Conservation (phyloP, 92 coral and sea anemone species). For the Porites divaricata region DNA sequence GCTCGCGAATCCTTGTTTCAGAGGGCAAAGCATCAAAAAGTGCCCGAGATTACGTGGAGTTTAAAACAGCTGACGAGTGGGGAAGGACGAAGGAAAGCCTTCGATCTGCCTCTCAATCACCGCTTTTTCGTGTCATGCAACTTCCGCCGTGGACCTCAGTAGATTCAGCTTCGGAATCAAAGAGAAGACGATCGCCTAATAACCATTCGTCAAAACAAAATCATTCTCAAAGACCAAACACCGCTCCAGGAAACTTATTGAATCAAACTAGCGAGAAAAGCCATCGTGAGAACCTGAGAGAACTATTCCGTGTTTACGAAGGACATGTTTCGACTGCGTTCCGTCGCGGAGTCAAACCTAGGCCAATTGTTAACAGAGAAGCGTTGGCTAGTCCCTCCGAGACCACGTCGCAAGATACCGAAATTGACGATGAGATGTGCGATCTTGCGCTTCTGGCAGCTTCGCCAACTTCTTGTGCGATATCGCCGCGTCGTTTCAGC, state of each 20-base stretch:
- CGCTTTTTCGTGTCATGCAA: conserved; percentile 68
- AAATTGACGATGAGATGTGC: conserved; percentile 56
- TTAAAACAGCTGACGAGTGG: conserved; percentile 86
- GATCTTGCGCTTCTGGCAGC: conserved; percentile 13
- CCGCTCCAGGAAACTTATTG: conserved; percentile 65
- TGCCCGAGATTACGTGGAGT: conserved; percentile 66
- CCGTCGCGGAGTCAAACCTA: conserved; percentile 75
- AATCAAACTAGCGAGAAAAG: conserved; percentile 28
- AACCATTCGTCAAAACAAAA: conserved; percentile 23
- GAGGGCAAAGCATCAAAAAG: conserved; percentile 87
- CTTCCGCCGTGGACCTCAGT: conserved; percentile 36
- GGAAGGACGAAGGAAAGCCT: conserved; percentile 71
- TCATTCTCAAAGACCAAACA: conserved; percentile 47
- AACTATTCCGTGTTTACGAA: conserved; percentile 70
- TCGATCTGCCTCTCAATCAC: conserved; percentile 71
- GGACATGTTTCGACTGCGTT: conserved; percentile 69
- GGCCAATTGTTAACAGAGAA: conserved; percentile 50
- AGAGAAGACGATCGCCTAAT: conserved; percentile 7
- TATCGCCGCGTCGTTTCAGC: conserved; percentile 65
- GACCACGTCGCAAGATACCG: conserved; percentile 38
- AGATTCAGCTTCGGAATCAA: conserved; percentile 3
- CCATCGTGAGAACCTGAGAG: conserved; percentile 65
- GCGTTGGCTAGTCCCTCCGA: conserved; percentile 38
- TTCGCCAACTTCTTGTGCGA: conserved; percentile 41
- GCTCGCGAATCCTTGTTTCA: conserved; percentile 72